These are phyloP conservation scores for Cirrhinus mrigala DNA, from an alignment of 2,797 vertebrate species.

Conservation along the genomic window DNA sequence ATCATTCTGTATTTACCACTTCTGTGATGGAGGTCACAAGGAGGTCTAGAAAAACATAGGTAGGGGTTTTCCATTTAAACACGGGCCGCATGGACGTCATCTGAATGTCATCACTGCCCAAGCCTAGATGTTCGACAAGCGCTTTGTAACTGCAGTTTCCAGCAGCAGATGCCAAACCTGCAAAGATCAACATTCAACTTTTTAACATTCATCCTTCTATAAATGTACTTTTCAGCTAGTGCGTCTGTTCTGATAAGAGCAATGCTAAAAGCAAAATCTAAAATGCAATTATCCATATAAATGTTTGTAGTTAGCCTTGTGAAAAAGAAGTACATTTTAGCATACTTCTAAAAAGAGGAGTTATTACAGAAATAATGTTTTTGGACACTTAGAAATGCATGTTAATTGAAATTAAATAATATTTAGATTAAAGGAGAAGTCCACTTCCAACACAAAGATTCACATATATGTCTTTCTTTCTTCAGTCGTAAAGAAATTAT, in stretches of 20 bases:
- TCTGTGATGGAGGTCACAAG: slow-evolving; percentile 66
- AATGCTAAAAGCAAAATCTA: neutral
- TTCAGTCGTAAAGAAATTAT: too few species aligned
- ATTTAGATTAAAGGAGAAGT: neutral
- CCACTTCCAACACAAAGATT: too few species aligned
- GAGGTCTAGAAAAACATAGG: slow-evolving; percentile 53
- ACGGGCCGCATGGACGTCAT: slow-evolving; percentile 66
- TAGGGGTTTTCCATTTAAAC: slow-evolving; percentile 63
- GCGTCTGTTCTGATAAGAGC: neutral
- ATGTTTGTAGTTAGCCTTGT: neutral
- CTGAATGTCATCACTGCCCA: slow-evolving; percentile 38
- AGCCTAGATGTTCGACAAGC: slow-evolving; percentile 66
- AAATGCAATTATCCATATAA: neutral
- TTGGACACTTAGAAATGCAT: neutral
- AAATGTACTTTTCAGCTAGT: neutral
- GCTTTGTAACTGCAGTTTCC: slow-evolving; percentile 68
- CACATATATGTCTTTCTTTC: too few species aligned
- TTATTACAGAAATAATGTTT: neutral
- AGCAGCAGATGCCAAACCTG: slow-evolving; percentile 45
- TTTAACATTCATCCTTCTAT: neutral
- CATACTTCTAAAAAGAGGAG: neutral
- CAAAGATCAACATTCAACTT: neutral
- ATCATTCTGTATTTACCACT: slow-evolving; percentile 65
- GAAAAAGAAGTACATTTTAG: neutral
- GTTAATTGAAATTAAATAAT: neutral